Conservation (phyloP, 2,888 invertebrate species). For the Drosophila borborema region DNA sequence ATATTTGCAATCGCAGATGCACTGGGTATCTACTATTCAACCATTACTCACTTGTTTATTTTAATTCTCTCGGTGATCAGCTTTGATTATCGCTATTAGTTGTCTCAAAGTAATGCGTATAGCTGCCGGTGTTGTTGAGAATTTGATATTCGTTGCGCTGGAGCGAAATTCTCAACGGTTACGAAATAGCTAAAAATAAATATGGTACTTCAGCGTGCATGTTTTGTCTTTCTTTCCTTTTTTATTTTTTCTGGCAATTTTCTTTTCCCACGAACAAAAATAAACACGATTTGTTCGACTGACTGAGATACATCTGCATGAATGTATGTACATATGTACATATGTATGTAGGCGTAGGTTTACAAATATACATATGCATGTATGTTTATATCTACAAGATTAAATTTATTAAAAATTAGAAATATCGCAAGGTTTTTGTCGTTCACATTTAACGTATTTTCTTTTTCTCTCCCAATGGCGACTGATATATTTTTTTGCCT, state of each 20-base stretch:
- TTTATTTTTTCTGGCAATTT: slow-evolving; percentile 25
- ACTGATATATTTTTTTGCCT: not conserved
- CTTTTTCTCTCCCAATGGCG: not conserved
- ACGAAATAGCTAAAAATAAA: slow-evolving; percentile 81
- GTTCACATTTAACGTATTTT: slow-evolving; percentile 11
- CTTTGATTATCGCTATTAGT: slow-evolving; percentile 25
- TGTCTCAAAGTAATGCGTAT: slow-evolving; percentile 29
- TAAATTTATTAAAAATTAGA: slow-evolving; percentile 1
- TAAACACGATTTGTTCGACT: slow-evolving; percentile 67
- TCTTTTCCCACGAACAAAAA: slow-evolving; percentile 63
- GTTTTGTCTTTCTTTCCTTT: slow-evolving; percentile 49
- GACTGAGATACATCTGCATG: slow-evolving; percentile 14
- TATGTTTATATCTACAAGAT: slow-evolving; percentile 16
- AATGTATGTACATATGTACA: not conserved
- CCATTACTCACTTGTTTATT: too few species aligned
- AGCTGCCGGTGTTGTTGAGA: slow-evolving; percentile 28
- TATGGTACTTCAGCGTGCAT: slow-evolving; percentile 66
- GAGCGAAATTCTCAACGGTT: slow-evolving; percentile 68
- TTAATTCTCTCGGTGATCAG: not conserved
- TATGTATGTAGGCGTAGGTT: not conserved
- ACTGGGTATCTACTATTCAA: too few species aligned
- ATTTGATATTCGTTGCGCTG: slow-evolving; percentile 52
- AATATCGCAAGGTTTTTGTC: slow-evolving; percentile 2
- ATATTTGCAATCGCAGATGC: too few species aligned
- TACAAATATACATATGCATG: slow-evolving; percentile 1